A percentile compares a stretch with the other conserved stretches of the same genome.
Conservation (phyloP, 2,113 vertebrate species). For the Pygoscelis antarcticus region DNA sequence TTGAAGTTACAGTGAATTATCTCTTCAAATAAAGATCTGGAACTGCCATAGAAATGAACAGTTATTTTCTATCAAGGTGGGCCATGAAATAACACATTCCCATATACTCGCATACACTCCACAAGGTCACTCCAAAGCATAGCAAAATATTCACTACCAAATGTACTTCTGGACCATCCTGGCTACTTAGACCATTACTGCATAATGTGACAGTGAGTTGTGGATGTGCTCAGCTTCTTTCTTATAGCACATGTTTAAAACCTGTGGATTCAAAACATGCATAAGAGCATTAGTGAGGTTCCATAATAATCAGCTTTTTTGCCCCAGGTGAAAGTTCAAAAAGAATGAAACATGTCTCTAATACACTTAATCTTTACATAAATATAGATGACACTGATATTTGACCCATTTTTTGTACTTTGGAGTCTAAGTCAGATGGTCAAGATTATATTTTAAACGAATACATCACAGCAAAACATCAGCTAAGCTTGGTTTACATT, state of each 20-base stretch:
- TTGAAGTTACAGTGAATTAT: not conserved
- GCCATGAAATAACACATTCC: not conserved
- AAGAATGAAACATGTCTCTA: not conserved
- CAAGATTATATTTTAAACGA: slow-evolving; percentile 25
- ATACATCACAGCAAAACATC: not conserved
- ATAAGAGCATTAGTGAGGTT: not conserved
- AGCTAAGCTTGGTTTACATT: not conserved
- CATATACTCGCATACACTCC: not conserved
- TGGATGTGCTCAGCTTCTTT: not conserved
- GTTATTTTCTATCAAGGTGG: slow-evolving; percentile 24
- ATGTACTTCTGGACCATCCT: not conserved
- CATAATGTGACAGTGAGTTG: not conserved
- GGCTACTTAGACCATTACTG: not conserved
- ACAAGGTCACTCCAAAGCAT: not conserved
- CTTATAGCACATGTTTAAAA: not conserved
- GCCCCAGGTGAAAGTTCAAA: not conserved
- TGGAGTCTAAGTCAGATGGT: not conserved
- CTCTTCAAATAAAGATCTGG: not conserved
- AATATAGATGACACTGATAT: not conserved
- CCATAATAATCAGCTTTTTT: not conserved
- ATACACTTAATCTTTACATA: not conserved
- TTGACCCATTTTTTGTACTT: not conserved
- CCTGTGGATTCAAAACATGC: not conserved
- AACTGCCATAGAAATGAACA: not conserved
- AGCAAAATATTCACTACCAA: not conserved